Evolutionary conservation across 2,888 invertebrate species (phyloP), one percentile per base, ranked within the genome.

Genomic region (Lochmaea crataegi): DNA sequence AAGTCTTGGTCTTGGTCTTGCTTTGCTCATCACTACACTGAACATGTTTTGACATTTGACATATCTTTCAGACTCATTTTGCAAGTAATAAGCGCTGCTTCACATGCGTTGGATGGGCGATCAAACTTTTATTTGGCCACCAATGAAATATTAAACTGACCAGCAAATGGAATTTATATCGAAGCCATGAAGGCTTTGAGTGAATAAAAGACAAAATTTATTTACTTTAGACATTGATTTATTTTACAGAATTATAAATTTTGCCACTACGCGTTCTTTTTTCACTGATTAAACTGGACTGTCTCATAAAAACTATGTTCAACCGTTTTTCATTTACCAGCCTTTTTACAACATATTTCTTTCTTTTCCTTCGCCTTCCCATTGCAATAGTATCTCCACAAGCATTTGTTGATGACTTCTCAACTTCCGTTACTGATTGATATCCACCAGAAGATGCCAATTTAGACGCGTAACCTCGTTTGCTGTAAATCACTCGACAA

Each of bases 261-360:
- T 58, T 67, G 9, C 67, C 67, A 22, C 67, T 67, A 12, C 67
- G 38, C 14, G 67, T 67, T 67, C 48, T 48, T 48, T 14, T 64
- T 41, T 45, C 48, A 1, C 22, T 12, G 9, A 22, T 14, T 26
- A 18, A 41, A 18, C 2, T 65, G 2, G 45, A 22, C 14, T 48
- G 64, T 22, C 26, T 45, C 18, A 41, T 45, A 11, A 22, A 18
- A n/a, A 63, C 22, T 1, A 14, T 5, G 14, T 32, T 48, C 16
- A n/a, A 7, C 26, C n/a, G 32, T 16, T 32, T 22, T 48, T 57
- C 57, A 11, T 18, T 57, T 6, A 7, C 57, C 22, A 57, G 18
- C 22, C 57, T 57, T 14, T 57, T 57, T 12, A 57, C 57, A 1
- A 11, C 22, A 4, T 26, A 14, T 26, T 26, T 57, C 11, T 14